These are phyloP conservation scores for Hiodon tergisus DNA, from an alignment of 2,113 vertebrate genomes.

Conservation along the genomic window DNA sequence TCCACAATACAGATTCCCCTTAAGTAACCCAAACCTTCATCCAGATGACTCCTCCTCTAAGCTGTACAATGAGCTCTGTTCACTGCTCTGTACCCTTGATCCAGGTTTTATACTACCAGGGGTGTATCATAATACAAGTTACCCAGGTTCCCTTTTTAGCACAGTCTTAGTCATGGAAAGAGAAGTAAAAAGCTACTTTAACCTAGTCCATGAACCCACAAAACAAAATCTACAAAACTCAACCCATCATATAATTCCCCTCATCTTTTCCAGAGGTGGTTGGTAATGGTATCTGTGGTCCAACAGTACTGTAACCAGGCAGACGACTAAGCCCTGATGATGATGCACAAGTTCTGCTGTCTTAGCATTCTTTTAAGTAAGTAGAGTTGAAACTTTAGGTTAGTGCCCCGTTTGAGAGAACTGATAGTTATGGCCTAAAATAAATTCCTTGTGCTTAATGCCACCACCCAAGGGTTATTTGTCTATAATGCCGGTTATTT, in stretches of 20 bases:
- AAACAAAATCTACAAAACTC: not conserved
- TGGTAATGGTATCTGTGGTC: not conserved
- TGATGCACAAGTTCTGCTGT: not conserved
- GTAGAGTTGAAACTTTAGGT: not conserved
- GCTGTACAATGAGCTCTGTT: conserved; percentile 58
- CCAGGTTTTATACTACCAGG: conserved; percentile 48
- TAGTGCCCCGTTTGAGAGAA: not conserved
- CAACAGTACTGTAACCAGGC: not conserved
- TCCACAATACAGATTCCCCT: conserved; percentile 53
- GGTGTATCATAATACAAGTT: conserved; percentile 49
- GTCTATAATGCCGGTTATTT: conserved; percentile 35
- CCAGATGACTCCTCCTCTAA: conserved; percentile 53
- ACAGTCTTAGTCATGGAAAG: conserved; percentile 38
- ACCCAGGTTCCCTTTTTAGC: conserved; percentile 24
- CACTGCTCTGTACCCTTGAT: conserved; percentile 42
- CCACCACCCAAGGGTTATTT: conserved; percentile 20
- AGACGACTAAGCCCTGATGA: not conserved
- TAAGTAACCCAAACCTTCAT: conserved; percentile 64
- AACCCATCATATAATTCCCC: not conserved
- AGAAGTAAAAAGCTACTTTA: conserved; percentile 32
- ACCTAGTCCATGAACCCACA: conserved; percentile 28
- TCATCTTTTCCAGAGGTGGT: not conserved
- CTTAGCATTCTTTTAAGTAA: not conserved
- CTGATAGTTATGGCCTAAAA: not conserved
- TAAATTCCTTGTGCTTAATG: not conserved